Percentiles rank a stretch among this genome's conserved stretches.
Evolutionary conservation across 2,888 invertebrate genomes (phyloP).

Genomic region (Sinodicranocentrus sp.): DNA sequence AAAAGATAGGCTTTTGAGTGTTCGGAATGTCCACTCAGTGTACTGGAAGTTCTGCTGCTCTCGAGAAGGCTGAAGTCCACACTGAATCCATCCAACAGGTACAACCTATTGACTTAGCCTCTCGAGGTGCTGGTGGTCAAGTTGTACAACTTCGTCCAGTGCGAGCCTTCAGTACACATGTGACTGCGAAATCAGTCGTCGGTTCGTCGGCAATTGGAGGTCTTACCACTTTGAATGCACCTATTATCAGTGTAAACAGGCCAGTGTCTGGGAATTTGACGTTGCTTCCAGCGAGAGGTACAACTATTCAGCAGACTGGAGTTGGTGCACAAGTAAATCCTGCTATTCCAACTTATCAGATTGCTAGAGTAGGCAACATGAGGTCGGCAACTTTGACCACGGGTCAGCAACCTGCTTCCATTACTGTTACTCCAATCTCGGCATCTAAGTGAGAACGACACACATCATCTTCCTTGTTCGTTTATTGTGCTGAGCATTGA

Average conservation of each 20-base stretch:
- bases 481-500: too few species aligned
- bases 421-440: conserved; percentile 76
- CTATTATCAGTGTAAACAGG: conserved; percentile 74
- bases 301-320: conserved; percentile 77
- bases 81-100: conserved; percentile 70
- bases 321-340: conserved; percentile 75
- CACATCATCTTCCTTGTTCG: too few species aligned
- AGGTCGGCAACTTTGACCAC: conserved; percentile 51
- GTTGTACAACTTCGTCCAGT: conserved; percentile 75
- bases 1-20: conserved; percentile 29
- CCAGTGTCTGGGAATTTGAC: conserved; percentile 70
- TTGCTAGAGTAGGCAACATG: conserved; percentile 78
- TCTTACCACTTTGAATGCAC: conserved; percentile 59
- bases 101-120: conserved; percentile 74
- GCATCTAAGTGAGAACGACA: conserved; percentile 70
- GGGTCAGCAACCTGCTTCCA: conserved; percentile 74
- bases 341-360: conserved; percentile 79
- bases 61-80: conserved; percentile 74
- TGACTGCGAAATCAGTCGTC: conserved; percentile 60
- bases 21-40: conserved; percentile 75
- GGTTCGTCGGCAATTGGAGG: conserved; percentile 52
- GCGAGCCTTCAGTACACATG: conserved; percentile 64
- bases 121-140: conserved; percentile 59
- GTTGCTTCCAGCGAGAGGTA: conserved; percentile 77
- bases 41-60: conserved; percentile 63